phyloP scores from a whole-genome alignment of 2,113 vertebrate genomes.

The Mus pahari region DNA sequence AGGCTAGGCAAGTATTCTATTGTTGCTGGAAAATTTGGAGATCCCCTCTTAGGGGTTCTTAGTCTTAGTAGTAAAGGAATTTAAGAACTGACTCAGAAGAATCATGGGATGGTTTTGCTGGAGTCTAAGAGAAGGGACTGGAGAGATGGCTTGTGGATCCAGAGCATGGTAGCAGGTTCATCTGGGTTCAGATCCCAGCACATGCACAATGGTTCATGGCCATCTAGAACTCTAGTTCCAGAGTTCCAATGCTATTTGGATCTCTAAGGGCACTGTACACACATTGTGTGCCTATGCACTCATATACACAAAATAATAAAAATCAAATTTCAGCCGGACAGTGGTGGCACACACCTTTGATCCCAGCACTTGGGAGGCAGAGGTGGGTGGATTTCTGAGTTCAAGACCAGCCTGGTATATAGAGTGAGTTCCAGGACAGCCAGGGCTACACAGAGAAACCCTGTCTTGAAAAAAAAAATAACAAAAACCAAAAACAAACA shows the following conservation, averaged over 20 bases:
- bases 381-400: too few species aligned
- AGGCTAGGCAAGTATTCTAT: not conserved
- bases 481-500: too few species aligned
- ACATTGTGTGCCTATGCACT: not conserved
- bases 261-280: too few species aligned
- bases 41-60: not conserved
- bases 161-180: not conserved
- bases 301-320: too few species aligned
- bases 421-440: too few species aligned
- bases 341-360: too few species aligned
- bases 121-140: not conserved
- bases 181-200: not conserved
- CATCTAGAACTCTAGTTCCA: not conserved
- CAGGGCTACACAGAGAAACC: too few species aligned
- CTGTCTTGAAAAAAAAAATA: too few species aligned
- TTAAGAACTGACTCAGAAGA: not conserved
- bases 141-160: not conserved
- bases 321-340: too few species aligned
- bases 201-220: not conserved
- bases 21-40: not conserved
- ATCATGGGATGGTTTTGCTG: not conserved
- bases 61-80: not conserved
- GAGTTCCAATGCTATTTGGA: not conserved
- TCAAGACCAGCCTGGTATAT: too few species aligned
- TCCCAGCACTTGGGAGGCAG: too few species aligned